These are phyloP conservation scores for Eretmochelys imbricata DNA, from an alignment of 2,113 vertebrate species.

Conservation along the genomic window DNA sequence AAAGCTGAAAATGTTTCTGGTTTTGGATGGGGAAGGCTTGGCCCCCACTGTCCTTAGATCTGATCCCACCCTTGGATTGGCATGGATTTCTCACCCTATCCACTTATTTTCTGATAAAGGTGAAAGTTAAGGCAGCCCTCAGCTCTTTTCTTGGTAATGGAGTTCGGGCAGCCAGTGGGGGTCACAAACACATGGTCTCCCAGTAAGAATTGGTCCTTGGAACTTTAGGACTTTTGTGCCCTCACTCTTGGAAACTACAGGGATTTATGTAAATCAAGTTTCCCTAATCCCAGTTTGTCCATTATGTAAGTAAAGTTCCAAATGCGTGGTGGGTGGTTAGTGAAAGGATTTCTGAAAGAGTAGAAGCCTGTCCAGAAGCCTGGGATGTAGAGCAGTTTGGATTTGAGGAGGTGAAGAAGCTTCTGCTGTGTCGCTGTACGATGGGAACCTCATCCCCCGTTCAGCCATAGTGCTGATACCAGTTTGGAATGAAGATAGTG, in stretches of 20 bases:
- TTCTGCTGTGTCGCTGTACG: background rate
- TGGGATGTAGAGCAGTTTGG: background rate
- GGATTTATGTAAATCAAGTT: background rate
- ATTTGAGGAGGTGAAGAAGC: background rate
- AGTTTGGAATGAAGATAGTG: background rate
- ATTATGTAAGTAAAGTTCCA: background rate
- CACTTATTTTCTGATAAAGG: background rate
- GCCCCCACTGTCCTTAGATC: background rate
- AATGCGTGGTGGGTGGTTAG: background rate
- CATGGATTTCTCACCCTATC: background rate
- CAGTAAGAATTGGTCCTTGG: background rate
- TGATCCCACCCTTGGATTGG: background rate
- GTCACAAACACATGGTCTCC: background rate
- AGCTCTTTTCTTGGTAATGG: background rate
- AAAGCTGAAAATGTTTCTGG: background rate
- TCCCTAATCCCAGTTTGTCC: background rate
- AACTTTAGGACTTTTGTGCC: background rate
- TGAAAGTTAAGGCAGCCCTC: background rate
- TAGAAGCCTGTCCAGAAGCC: background rate
- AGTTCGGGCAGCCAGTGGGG: background rate
- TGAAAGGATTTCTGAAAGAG: background rate
- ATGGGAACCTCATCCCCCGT: background rate
- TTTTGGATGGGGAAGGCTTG: background rate
- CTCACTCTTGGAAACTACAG: background rate
- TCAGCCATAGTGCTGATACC: background rate